phyloP scores from a whole-genome alignment of 2,888 invertebrate species.

The Palloptera scutellata region DNA sequence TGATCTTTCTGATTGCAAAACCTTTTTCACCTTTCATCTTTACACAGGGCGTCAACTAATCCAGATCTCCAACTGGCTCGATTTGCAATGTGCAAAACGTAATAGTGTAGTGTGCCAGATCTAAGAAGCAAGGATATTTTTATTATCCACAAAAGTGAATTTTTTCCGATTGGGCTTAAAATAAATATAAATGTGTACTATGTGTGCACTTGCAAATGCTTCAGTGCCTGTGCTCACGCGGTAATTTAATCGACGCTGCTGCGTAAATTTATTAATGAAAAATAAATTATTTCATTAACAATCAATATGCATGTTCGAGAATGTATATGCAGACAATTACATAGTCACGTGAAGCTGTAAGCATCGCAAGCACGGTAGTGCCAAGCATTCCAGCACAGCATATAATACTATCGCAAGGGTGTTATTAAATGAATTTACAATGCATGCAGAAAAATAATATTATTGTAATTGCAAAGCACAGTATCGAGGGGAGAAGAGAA shows the following conservation, averaged over 20 bases:
- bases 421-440: background rate
- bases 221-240: background rate
- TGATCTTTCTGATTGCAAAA: too few species aligned
- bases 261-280: slow-evolving; percentile 21
- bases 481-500: background rate
- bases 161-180: too few species aligned
- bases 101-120: too few species aligned
- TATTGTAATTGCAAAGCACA: slow-evolving; percentile 15
- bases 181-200: too few species aligned
- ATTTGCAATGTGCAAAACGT: too few species aligned
- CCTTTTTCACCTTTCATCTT: too few species aligned
- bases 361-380: background rate
- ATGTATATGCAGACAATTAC: background rate
- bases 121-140: too few species aligned
- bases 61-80: too few species aligned
- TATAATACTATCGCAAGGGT: background rate
- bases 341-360: background rate
- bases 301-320: background rate
- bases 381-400: background rate
- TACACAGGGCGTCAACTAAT: too few species aligned
- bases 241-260: background rate
- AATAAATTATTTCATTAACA: slow-evolving; percentile 23
- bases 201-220: background rate
- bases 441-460: background rate
- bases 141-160: too few species aligned